Conservation (phyloP, 2,797 vertebrate species). For the Alauda arvensis region DNA sequence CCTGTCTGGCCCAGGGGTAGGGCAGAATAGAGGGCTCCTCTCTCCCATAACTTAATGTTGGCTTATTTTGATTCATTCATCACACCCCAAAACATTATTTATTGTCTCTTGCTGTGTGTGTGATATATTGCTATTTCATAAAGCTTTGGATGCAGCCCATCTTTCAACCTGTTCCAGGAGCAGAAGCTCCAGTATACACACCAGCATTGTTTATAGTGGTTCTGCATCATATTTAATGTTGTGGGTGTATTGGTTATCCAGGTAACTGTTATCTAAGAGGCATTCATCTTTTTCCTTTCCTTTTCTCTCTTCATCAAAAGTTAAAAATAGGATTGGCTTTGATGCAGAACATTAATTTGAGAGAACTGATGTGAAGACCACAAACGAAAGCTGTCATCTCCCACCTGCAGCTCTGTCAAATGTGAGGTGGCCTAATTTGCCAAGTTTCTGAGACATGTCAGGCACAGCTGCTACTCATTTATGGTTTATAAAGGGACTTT, state of each 20-base stretch:
- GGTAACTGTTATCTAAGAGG: neutral
- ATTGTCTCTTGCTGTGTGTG: neutral
- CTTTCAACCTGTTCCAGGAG: neutral
- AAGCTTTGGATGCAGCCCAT: conserved; percentile 15
- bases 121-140: conserved; percentile 20
- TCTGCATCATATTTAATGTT: neutral
- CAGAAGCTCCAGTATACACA: neutral
- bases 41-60: neutral
- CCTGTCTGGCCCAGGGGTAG: neutral
- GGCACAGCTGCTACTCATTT: conserved; percentile 16
- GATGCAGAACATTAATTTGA: neutral
- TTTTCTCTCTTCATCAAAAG: conserved; percentile 15
- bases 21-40: neutral
- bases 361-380: conserved; percentile 13
- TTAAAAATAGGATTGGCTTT: conserved; percentile 10
- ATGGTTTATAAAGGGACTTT: neutral
- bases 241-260: neutral
- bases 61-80: neutral
- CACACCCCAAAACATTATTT: neutral
- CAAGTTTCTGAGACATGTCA: neutral
- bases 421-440: conserved; percentile 19
- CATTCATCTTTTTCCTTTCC: neutral
- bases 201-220: neutral
- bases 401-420: conserved; percentile 5
- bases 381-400: conserved; percentile 2